Evolutionary conservation across 2,113 vertebrate species (phyloP), one percentile per base, ranked within the genome.

Genomic region (Meles meles): DNA sequence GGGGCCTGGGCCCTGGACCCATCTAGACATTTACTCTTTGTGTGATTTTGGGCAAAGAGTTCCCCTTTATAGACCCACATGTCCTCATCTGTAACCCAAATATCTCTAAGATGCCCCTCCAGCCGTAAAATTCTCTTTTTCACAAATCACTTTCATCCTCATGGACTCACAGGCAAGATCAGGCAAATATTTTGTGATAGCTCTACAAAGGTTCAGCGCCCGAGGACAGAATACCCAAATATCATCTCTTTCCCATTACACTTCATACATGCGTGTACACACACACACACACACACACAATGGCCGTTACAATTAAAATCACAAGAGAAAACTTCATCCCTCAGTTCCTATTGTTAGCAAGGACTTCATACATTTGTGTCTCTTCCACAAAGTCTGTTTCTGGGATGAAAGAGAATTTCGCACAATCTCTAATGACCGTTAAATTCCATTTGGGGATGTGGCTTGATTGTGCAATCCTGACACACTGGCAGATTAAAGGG

Each of bases 381-480:
- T 92, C 71, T 76, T 61, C 29, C 69, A 92, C 37, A 83, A 34
- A 79, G 86, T 31, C 63, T 39, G 59, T 82, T 90, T 74, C 81
- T 52, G 72, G 37, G 52, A 25, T 82, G 52, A 90, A 92, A 88
- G 9, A 52, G 42, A 71, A 55, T 72, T 88, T 52, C 72, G 15
- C 18, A 5, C 44, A 76, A 42, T 72, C 84, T 74, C 72, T 79
- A 47, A 81, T 37, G 84, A 69, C 79, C 87, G 42, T n/a, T 84
- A 76, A 93, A 83, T 57, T 39, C 47, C 81, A 47, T 88, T 94
- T 93, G 59, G 82, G 57, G 82, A 93, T n/a, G 39, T 87, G 89
- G 82, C 72, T 88, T 21, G 6, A 88, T 93, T 93, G 81, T 90
- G 61, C 81, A 97, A 98, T 12, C 27, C 95, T 74, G 39, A 72